Percentiles rank a stretch among this genome's conserved stretches.
Conservation (phyloP, 2,113 vertebrate species). For the Salvelinus namaycush region DNA sequence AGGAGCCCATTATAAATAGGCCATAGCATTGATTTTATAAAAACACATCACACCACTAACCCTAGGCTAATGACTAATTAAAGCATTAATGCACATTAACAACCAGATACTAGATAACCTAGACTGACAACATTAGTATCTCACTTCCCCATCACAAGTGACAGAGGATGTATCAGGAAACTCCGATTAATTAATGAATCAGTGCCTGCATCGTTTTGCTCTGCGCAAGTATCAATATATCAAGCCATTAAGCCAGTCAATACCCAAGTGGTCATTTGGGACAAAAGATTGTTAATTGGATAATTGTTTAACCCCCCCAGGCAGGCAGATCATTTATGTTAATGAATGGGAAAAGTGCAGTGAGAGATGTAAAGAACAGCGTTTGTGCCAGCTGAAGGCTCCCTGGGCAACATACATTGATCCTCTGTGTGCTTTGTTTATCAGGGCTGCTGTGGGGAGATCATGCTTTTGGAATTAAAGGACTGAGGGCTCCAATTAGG, state of each 20-base stretch:
- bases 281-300: constrained; percentile 55
- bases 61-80: constrained; percentile 2
- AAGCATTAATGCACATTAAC: constrained; percentile 14
- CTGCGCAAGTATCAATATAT: constrained; percentile 25
- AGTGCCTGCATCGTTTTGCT: neutral
- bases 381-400: neutral
- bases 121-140: neutral
- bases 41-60: constrained; percentile 4
- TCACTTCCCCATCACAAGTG: neutral
- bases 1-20: no score
- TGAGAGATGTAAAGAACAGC: neutral
- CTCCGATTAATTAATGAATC: no score
- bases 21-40: no score
- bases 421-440: constrained; percentile 33
- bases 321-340: constrained; percentile 44
- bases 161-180: no score
- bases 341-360: constrained; percentile 49
- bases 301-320: constrained; percentile 46
- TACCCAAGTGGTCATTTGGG: constrained; percentile 45
- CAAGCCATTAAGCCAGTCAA: constrained; percentile 65
- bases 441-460: constrained; percentile 30
- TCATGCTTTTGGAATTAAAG: constrained; percentile 51
- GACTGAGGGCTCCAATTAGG: constrained; percentile 41
- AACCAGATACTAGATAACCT: neutral
- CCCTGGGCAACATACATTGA: constrained; percentile 49